A percentile compares a stretch with the other conserved stretches of the same genome.
Conservation (phyloP, 2,113 vertebrate species). For the Chroicocephalus ridibundus region DNA sequence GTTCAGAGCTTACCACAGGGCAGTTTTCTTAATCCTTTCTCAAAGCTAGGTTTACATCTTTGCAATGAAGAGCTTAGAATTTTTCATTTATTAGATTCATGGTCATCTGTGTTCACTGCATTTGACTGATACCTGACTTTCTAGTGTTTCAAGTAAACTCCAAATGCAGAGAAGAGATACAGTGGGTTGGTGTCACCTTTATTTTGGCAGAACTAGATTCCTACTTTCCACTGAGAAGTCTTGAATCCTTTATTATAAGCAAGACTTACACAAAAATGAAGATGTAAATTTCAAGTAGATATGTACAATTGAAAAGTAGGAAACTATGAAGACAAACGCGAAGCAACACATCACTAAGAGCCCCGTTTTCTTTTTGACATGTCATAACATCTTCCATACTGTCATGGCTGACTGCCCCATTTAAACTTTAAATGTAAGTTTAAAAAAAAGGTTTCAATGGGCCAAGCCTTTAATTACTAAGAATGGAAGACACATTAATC, state of each 20-base stretch:
- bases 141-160: not conserved
- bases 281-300: not conserved
- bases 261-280: not conserved
- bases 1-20: not conserved
- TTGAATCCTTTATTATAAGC: not conserved
- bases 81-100: not conserved
- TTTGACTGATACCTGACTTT: not conserved
- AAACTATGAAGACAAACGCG: not conserved
- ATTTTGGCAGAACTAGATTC: not conserved
- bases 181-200: not conserved
- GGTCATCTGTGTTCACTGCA: not conserved
- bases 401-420: not conserved
- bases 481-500: not conserved
- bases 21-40: not conserved
- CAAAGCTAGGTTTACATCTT: not conserved
- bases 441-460: not conserved
- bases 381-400: not conserved
- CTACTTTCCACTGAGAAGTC: not conserved
- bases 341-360: not conserved
- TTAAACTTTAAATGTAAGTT: not conserved
- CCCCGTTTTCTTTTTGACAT: not conserved
- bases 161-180: not conserved
- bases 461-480: not conserved
- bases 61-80: not conserved
- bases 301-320: not conserved